Evolutionary conservation across 2,797 vertebrate genomes (phyloP).

Genomic region (Rhabdomys pumilio): DNA sequence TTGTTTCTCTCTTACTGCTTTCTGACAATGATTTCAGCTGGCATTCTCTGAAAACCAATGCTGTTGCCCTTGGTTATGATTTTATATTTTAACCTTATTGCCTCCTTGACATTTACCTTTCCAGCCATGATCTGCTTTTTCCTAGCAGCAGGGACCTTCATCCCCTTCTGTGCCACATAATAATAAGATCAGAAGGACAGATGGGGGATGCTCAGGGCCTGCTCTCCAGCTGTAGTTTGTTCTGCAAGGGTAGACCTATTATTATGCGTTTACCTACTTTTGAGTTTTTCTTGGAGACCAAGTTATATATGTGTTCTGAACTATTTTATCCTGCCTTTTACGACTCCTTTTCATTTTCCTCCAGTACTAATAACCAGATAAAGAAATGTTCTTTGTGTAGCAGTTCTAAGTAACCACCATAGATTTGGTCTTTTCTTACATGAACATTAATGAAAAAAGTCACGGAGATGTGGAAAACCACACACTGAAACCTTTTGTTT

Average conservation of each 20-base stretch:
- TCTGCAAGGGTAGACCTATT: conserved; percentile 60
- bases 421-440: conserved; percentile 46
- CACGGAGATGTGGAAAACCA: conserved; percentile 21
- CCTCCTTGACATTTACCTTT: conserved; percentile 84
- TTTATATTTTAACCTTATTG: conserved; percentile 81
- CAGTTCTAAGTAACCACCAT: conserved; percentile 22
- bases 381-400: conserved; percentile 72
- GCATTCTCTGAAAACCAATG: conserved; percentile 66
- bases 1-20: conserved; percentile 60
- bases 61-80: conserved; percentile 68
- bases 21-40: conserved; percentile 13
- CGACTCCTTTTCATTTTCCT: background rate
- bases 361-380: conserved; percentile 39
- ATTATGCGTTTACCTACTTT: conserved; percentile 67
- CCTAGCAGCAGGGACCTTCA: conserved; percentile 40
- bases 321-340: conserved; percentile 35
- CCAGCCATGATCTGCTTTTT: conserved; percentile 71
- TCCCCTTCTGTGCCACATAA: conserved; percentile 68
- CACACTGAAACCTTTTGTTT: conserved; percentile 63
- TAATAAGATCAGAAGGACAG: conserved; percentile 73
- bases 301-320: conserved; percentile 64
- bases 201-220: background rate
- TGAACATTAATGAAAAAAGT: conserved; percentile 58
- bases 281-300: conserved; percentile 38
- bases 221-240: background rate